Base-by-base conservation (phyloP, 2,113 vertebrate species). In the Alectura lathami region DNA sequence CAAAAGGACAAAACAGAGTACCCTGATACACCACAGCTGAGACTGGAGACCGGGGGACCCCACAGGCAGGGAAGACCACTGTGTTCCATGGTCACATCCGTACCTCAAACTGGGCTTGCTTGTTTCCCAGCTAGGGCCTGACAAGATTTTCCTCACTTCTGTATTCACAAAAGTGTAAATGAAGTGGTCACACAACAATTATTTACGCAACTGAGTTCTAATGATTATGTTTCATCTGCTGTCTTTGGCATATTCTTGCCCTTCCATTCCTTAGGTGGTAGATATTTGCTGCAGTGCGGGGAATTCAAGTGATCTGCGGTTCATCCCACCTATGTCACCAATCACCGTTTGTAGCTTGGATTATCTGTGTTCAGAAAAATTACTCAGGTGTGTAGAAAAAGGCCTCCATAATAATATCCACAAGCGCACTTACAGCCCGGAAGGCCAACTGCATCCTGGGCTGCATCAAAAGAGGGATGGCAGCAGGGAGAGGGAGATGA, bases 11-110 rank as follows among this genome's bases (percentile, higher is more conserved):
- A 70, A 83, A 40, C 4, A 45, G 21, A 80, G 42, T 32, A 94
- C 30, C 15, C 50, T 90, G 13, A 34, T 45, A 12, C 5, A 40
- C 5, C 13, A 4, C 13, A 14, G 22, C 22, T 42, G 38, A 17
- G 10, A 6, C 22, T 27, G n/a, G 47, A 56, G 5, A 3, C 4
- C 32, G 20, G 32, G 34, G 8, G 22, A 75, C 2, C 3, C 26
- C 30, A 62, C 1, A 29, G 32, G 17, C 24, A 79, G 45, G 17
- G 8, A 64, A 54, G 50, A 45, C 4, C 18, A 40, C 21, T 4
- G 3, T 63, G 0, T 34, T 53, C 13, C 36, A 12, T 0, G 0
- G 20, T 50, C 40, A 34, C 45, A 13, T 38, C 34, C 29, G 68
- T 26, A 50, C 3, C 7, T 59, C 27, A 88, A 18, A 4, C 45